Percentiles rank a stretch among this genome's conserved stretches.
Evolutionary conservation across 1,140 invertebrate genomes (phyloP).

Genomic region (Melanaphis sacchari): DNA sequence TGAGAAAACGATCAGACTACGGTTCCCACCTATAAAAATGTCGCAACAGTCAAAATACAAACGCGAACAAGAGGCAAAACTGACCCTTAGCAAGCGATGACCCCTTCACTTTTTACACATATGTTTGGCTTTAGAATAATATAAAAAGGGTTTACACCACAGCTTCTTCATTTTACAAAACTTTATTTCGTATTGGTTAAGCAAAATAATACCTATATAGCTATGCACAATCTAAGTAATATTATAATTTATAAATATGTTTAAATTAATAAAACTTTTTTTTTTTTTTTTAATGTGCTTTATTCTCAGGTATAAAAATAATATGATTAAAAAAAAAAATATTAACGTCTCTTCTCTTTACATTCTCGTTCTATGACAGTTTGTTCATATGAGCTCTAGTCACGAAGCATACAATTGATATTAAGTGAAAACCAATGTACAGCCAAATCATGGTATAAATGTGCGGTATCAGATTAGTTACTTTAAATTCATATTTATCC

Average conservation of each 20-base stretch:
- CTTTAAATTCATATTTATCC: constrained; percentile 74
- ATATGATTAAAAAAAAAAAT: neutral
- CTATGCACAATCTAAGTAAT: neutral
- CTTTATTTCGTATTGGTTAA: neutral
- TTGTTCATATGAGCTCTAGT: constrained; percentile 18
- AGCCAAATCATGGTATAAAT: constrained; percentile 62
- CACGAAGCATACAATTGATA: constrained; percentile 37
- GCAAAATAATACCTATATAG: neutral
- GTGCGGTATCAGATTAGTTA: constrained; percentile 71
- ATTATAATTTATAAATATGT: neutral
- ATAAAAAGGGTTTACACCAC: neutral
- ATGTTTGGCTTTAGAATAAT: neutral
- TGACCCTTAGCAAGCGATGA: constrained; percentile 33
- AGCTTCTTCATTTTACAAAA: constrained; percentile 13
- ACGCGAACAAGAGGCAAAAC: constrained; percentile 20
- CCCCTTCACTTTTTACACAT: neutral
- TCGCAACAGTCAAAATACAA: constrained; percentile 52
- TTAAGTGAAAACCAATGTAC: neutral
- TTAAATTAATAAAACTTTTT: neutral
- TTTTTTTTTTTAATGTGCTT: neutral
- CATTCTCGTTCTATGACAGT: neutral
- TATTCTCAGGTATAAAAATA: neutral
- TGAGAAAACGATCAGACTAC: constrained; percentile 49
- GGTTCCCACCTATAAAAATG: constrained; percentile 58
- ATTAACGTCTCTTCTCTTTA: too few species aligned